Conservation (phyloP, 2,113 vertebrate genomes). For the Tretioscincus oriximinensis region DNA sequence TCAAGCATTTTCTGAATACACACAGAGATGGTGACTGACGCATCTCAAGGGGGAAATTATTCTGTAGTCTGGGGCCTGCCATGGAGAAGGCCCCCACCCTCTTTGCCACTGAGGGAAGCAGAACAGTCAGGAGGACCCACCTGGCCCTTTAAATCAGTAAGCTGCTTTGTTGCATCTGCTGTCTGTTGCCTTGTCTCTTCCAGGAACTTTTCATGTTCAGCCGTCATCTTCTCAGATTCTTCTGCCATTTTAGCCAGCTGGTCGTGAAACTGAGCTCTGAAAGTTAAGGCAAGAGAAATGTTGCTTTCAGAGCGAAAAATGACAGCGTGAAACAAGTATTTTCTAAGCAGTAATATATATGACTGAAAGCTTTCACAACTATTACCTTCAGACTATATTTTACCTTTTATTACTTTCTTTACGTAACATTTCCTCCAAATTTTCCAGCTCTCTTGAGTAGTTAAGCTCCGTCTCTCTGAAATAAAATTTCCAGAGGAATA, state of each 20-base stretch:
- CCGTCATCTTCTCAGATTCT: constrained; percentile 18
- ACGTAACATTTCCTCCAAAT: constrained; percentile 38
- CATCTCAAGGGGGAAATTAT: too few species aligned
- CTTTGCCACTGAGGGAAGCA: too few species aligned
- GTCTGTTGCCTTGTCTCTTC: constrained; percentile 1
- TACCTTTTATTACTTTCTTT: constrained; percentile 60
- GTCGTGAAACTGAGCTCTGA: constrained; percentile 53
- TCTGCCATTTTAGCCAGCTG: constrained; percentile 39
- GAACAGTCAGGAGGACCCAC: constrained; percentile 46
- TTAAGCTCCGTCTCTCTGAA: constrained; percentile 29
- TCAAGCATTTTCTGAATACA: too few species aligned
- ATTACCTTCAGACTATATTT: neutral
- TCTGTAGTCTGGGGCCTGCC: too few species aligned
- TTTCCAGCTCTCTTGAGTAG: constrained; percentile 40
- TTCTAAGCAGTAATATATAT: neutral
- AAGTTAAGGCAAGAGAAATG: constrained; percentile 12
- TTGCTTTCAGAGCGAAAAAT: too few species aligned
- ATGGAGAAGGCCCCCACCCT: too few species aligned
- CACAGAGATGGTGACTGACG: too few species aligned
- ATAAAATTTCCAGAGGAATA: too few species aligned
- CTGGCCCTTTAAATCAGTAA: constrained; percentile 40
- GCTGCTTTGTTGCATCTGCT: constrained; percentile 11
- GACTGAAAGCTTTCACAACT: neutral
- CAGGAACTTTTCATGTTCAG: neutral
- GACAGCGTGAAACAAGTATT: neutral